Base-by-base conservation (phyloP, 2,113 vertebrate species). In the Cathartes aura region DNA sequence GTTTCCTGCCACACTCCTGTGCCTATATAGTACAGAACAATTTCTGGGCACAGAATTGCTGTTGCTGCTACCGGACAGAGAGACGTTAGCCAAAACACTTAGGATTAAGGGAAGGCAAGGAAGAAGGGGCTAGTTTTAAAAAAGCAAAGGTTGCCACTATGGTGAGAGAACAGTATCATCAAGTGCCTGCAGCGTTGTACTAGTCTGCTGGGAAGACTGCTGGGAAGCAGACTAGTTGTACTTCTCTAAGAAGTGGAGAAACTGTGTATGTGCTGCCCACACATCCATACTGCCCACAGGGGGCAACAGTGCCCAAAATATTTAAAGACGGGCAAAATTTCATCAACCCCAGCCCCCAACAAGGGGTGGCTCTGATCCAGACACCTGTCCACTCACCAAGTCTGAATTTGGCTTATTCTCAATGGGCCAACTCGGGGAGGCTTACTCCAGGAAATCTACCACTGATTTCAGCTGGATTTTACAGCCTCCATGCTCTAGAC, bases 241-340 rank as follows among this genome's bases (percentile, higher is more conserved):
- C 70, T 55, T 10, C 56, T 36, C 79, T 29, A 47, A 38, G 23
- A 68, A 76, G 58, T 6, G 34, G 30, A 55, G 62, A 89, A 42
- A 59, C 52, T 14, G 43, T 26, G 6, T 9, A 18, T 12, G 10
- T 68, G 43, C 71, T 86, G 66, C 89, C 93, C 89, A 84, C 91
- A 30, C 30, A 38, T 15, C 89, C 56, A 5, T 26, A 11, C 64
- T 87, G 80, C 53, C 96, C 91, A 84, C 76, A 92, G 56, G 58
- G 86, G 86, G 72, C 80, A 91, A 95, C 68, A 82, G 60, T 8
- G 24, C 83, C 81, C 73, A 40, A 92, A 95, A 89, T 82, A 92
- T 64, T 84, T 89, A 24, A 64, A 82, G 63, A 72, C 53, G 83
- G 89, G 73, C 56, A 96, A 93, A 81, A 93, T 68, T 68, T 43